Percentiles rank a stretch among this genome's conserved stretches.
phyloP scores from a whole-genome alignment of 23 tunicate genomes.

The Styela plicata region DNA sequence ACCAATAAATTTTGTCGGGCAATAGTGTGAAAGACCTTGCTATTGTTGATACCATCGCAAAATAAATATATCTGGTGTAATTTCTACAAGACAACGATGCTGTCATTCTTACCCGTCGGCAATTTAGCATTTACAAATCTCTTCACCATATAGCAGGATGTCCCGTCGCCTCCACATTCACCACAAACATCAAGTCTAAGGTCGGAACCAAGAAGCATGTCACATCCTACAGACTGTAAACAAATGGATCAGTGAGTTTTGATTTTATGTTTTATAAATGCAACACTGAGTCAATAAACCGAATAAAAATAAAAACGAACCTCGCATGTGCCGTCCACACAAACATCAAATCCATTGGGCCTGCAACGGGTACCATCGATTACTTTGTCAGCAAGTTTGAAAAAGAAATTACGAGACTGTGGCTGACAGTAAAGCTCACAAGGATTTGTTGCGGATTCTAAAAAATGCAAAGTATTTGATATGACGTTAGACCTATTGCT shows the following conservation, averaged over 20 bases:
- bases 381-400: slow-evolving; percentile 39
- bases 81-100: too few species aligned
- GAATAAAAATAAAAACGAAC: not conserved
- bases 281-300: not conserved
- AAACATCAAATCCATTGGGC: slow-evolving; percentile 29
- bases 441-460: slow-evolving; percentile 38
- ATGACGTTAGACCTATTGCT: too few species aligned
- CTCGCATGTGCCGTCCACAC: slow-evolving; percentile 61
- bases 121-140: slow-evolving; percentile 22
- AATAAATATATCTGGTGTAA: not conserved
- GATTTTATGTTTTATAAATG: too few species aligned
- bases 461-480: too few species aligned
- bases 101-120: not conserved
- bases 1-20: not conserved
- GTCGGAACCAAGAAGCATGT: slow-evolving; percentile 69
- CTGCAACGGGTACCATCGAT: slow-evolving; percentile 47
- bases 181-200: slow-evolving; percentile 42
- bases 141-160: slow-evolving; percentile 44
- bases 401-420: slow-evolving; percentile 26
- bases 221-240: slow-evolving; percentile 60
- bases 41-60: not conserved
- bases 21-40: too few species aligned
- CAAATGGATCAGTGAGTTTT: not conserved
- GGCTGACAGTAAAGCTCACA: slow-evolving; percentile 59
- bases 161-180: slow-evolving; percentile 71